A percentile compares a stretch with the other conserved stretches of the same genome.
Evolutionary conservation across 2,113 vertebrate genomes (phyloP).

Genomic region (Pseudopodoces humilis): DNA sequence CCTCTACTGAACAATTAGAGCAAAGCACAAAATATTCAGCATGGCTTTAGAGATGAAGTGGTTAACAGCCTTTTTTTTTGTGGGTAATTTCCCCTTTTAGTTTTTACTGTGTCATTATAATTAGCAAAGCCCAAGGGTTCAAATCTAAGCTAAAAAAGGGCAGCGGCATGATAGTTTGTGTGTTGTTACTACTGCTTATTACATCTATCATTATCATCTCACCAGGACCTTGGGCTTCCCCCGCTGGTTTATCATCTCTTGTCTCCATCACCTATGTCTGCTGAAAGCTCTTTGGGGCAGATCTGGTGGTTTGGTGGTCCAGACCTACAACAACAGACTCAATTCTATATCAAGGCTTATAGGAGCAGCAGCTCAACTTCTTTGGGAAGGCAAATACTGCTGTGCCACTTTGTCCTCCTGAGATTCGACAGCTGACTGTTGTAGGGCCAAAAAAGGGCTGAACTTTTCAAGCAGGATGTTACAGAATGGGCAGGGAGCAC

Average conservation of each 20-base stretch:
- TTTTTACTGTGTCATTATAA: constrained; percentile 40
- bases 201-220: constrained; percentile 22
- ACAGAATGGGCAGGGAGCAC: background rate
- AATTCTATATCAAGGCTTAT: background rate
- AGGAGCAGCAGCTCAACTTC: background rate
- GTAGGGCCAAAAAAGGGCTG: background rate
- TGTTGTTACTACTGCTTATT: constrained; percentile 26
- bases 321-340: background rate
- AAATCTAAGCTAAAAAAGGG: constrained; percentile 25
- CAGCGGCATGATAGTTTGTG: background rate
- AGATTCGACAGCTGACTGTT: accelerated
- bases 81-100: constrained; percentile 37
- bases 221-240: background rate
- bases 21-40: background rate
- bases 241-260: background rate
- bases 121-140: constrained; percentile 37
- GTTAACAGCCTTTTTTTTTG: constrained; percentile 12
- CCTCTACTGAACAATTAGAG: constrained; percentile 49
- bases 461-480: background rate
- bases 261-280: background rate
- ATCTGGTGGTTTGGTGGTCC: background rate
- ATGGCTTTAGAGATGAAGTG: background rate
- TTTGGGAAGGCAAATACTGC: background rate
- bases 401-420: background rate
- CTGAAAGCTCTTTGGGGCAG: background rate